Conservation (phyloP, 1,140 invertebrate genomes). For the Penaeus indicus region DNA sequence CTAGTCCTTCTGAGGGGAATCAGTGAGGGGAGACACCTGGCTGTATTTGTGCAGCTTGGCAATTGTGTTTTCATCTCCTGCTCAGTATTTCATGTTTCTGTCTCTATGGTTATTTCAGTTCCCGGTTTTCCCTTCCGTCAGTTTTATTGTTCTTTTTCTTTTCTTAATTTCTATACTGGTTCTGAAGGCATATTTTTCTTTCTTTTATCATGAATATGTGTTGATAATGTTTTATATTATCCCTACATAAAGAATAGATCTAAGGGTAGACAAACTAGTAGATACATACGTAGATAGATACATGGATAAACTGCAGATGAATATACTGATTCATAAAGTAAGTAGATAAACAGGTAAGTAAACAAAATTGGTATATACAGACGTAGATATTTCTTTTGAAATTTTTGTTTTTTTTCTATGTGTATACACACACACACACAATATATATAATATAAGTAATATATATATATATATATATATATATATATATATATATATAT, state of each 20-base stretch:
- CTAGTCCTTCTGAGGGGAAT: background rate
- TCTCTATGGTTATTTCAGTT: background rate
- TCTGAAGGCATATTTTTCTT: background rate
- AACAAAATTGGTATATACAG: no score
- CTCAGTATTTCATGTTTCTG: background rate
- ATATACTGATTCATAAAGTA: background rate
- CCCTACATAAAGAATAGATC: background rate
- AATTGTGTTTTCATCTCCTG: background rate
- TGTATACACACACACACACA: no score
- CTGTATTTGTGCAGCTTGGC: background rate
- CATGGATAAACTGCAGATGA: background rate
- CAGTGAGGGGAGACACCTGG: background rate
- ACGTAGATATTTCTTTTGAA: no score
- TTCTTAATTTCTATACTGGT: background rate
- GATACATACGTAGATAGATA: background rate
- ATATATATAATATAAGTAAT: no score
- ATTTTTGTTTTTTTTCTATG: no score
- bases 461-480: no score
- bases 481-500: no score
- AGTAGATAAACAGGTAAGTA: no score
- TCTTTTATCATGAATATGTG: no score
- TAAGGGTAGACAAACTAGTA: slow-evolving; percentile 3
- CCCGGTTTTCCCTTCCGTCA: no score
- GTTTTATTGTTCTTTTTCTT: background rate
- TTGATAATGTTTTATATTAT: no score